Percentiles rank a stretch among this genome's conserved stretches.
These are phyloP conservation scores for Siniperca knerii DNA, from an alignment of 2,113 vertebrate species.

Conservation along the genomic window DNA sequence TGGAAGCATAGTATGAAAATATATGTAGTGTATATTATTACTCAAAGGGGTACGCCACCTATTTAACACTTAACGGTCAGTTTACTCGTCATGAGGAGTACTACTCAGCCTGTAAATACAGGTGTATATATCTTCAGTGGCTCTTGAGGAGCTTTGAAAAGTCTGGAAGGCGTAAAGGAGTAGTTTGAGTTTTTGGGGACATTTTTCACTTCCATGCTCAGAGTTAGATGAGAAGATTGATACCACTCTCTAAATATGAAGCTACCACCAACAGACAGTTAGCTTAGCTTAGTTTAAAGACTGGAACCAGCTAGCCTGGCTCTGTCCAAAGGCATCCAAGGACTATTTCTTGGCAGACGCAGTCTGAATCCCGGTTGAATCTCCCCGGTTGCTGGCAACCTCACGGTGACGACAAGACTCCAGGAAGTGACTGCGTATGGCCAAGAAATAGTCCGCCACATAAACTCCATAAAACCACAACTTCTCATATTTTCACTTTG, in stretches of 20 bases:
- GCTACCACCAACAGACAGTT: not conserved
- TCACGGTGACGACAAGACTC: not conserved
- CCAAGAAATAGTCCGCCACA: not conserved
- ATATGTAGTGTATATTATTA: not conserved
- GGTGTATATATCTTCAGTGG: not conserved
- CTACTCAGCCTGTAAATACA: not conserved
- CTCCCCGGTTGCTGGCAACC: not conserved
- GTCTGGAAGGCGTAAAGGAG: not conserved
- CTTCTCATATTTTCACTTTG: no score
- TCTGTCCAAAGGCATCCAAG: not conserved
- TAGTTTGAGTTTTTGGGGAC: no score
- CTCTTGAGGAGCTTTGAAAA: not conserved
- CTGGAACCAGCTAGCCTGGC: not conserved
- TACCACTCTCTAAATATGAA: not conserved
- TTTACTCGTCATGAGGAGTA: no score
- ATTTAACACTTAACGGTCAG: not conserved
- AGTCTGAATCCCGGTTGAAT: not conserved
- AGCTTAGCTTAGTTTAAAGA: not conserved
- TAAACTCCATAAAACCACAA: no score
- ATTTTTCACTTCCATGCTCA: no score
- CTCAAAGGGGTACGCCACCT: not conserved
- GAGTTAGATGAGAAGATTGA: not conserved
- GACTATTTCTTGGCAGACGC: not conserved
- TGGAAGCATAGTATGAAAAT: conserved; percentile 44
- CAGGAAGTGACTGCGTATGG: not conserved